phyloP scores from a whole-genome alignment of 2,888 invertebrate genomes.

The Timema podura region DNA sequence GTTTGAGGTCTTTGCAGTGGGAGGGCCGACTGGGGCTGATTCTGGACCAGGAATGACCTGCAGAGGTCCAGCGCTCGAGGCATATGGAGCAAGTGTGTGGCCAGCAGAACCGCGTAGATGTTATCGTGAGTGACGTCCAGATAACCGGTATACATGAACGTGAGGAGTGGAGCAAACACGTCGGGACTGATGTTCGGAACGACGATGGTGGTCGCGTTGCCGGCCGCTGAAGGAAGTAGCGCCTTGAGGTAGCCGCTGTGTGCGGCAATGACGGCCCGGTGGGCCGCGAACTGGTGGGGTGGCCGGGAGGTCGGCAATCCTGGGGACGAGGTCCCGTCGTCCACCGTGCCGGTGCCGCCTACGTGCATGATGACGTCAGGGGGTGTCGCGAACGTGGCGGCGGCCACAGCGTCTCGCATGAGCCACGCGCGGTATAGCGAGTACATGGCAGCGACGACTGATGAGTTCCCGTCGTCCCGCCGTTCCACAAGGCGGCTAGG shows the following conservation, averaged over 20 bases:
- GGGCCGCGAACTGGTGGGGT: conserved; percentile 58
- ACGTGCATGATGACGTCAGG: conserved; percentile 63
- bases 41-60: conserved; percentile 57
- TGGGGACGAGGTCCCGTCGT: background rate
- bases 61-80: conserved; percentile 67
- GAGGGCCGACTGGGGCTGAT: conserved; percentile 43
- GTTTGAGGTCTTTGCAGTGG: conserved; percentile 28
- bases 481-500: conserved; percentile 6
- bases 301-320: conserved; percentile 18
- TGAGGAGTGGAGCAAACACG: conserved; percentile 49
- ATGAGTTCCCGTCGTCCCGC: conserved; percentile 7
- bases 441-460: conserved; percentile 41
- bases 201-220: conserved; percentile 40
- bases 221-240: conserved; percentile 46
- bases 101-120: conserved; percentile 66
- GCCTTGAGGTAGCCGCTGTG: conserved; percentile 71
- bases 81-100: conserved; percentile 70
- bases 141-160: conserved; percentile 72
- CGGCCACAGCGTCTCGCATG: conserved; percentile 35
- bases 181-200: conserved; percentile 56
- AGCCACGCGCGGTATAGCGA: conserved; percentile 49
- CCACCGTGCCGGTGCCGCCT: conserved; percentile 41
- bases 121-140: conserved; percentile 64
- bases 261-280: conserved; percentile 58
- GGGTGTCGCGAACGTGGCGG: conserved; percentile 44